Evolutionary conservation across 2,888 invertebrate genomes (phyloP).

Genomic region (Caenorhabditis afra): DNA sequence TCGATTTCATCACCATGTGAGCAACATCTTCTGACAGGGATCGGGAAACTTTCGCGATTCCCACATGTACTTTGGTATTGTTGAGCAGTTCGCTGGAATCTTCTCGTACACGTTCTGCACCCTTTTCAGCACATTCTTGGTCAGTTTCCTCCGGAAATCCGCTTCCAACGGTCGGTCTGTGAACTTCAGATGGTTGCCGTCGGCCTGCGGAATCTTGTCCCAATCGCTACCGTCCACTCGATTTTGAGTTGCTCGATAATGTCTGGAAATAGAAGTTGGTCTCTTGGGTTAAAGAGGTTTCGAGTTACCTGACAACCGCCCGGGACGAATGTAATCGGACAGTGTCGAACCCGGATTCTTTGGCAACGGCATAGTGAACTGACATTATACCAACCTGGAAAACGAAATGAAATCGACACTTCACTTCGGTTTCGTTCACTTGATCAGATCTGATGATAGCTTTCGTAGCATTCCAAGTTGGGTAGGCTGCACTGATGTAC

Average conservation of each 20-base stretch:
- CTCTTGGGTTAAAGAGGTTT: background rate
- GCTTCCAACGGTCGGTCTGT: constrained; percentile 5
- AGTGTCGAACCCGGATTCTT: constrained; percentile 15
- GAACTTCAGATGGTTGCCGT: constrained; percentile 1
- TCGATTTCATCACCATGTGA: constrained; percentile 20
- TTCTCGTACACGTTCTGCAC: constrained; percentile 16
- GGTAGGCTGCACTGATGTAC: constrained; percentile 6
- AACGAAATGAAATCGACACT: background rate
- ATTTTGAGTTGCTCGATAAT: constrained; percentile 26
- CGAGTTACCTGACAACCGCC: constrained; percentile 29
- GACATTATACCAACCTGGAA: constrained; percentile 33
- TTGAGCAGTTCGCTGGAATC: constrained; percentile 28
- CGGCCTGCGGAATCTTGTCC: constrained; percentile 14
- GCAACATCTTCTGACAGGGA: constrained; percentile 28
- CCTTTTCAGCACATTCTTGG: constrained; percentile 9
- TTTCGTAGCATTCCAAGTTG: constrained; percentile 22
- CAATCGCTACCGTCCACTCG: constrained; percentile 3
- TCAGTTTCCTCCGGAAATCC: constrained; percentile 7
- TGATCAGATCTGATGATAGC: constrained; percentile 25
- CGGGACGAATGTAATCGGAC: background rate
- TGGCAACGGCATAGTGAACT: constrained; percentile 31
- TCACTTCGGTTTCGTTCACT: constrained; percentile 1
- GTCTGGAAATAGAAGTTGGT: background rate
- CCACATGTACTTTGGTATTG: constrained; percentile 25
- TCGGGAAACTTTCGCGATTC: constrained; percentile 8